Percentiles rank a stretch among this genome's conserved stretches.
Conservation (phyloP, 2,797 vertebrate species). For the Apodemus agrarius region DNA sequence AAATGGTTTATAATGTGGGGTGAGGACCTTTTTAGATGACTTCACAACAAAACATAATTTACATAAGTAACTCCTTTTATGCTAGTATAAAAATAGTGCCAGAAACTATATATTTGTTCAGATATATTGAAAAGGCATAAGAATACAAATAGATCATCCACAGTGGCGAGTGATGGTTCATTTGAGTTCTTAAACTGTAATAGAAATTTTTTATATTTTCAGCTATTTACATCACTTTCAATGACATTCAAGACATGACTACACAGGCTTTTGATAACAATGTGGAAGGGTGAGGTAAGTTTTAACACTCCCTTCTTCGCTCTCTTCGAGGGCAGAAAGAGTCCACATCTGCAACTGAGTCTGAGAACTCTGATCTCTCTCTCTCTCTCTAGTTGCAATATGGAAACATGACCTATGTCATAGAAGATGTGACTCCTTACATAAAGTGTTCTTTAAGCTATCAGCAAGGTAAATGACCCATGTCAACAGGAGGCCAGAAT, state of each 20-base stretch:
- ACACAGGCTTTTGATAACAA: conserved; percentile 63
- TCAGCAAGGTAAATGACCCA: neutral
- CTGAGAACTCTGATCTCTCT: neutral
- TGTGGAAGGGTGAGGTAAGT: neutral
- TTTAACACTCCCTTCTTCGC: neutral
- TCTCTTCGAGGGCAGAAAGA: neutral
- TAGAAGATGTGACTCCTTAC: neutral
- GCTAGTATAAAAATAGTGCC: conserved; percentile 90
- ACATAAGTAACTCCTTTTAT: conserved; percentile 83
- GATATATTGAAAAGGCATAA: conserved; percentile 88
- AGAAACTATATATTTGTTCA: conserved; percentile 91
- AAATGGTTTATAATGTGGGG: neutral
- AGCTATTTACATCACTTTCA: conserved; percentile 86
- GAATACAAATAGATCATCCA: conserved; percentile 84
- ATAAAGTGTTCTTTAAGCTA: neutral
- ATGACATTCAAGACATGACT: conserved; percentile 80
- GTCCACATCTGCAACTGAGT: neutral
- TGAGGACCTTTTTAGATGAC: conserved; percentile 85
- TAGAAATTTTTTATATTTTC: conserved; percentile 83
- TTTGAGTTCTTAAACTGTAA: conserved; percentile 78
- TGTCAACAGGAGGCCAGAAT: neutral
- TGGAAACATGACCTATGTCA: neutral
- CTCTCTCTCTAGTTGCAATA: neutral
- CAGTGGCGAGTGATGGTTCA: conserved; percentile 81
- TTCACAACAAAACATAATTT: conserved; percentile 82